Conservation (phyloP, 2,113 vertebrate species). For the Cinclus cinclus region DNA sequence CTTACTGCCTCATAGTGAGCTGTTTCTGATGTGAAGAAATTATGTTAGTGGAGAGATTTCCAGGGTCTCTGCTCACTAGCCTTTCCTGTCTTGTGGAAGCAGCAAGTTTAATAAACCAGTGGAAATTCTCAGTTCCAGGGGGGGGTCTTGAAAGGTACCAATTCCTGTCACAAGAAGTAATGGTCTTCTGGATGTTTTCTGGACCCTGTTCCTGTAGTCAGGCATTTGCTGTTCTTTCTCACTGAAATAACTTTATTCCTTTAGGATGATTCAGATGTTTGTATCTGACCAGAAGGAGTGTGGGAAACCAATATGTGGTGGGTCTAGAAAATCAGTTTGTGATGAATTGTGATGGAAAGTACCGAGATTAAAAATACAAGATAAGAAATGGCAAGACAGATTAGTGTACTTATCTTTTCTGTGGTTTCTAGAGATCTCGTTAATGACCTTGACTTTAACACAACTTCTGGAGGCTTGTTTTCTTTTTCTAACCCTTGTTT, state of each 20-base stretch:
- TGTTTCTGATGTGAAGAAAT: neutral
- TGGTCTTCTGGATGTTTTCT: neutral
- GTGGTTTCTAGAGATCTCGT: neutral
- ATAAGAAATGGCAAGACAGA: constrained; percentile 35
- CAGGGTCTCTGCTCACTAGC: neutral
- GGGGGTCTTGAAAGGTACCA: neutral
- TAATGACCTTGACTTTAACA: constrained; percentile 43
- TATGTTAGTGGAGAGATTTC: neutral
- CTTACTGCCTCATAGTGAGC: neutral
- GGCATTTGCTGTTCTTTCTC: constrained; percentile 7
- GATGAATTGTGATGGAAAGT: constrained; percentile 26
- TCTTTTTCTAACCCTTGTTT: neutral
- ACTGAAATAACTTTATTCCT: neutral
- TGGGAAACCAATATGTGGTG: constrained; percentile 26
- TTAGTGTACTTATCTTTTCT: constrained; percentile 37
- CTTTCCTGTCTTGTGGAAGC: neutral
- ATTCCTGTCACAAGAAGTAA: neutral
- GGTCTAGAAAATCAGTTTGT: constrained; percentile 29
- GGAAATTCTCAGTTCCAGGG: neutral
- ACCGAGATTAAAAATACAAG: constrained; percentile 33
- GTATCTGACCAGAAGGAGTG: neutral
- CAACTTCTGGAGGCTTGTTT: neutral
- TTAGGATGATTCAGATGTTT: constrained; percentile 19
- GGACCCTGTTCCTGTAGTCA: neutral
- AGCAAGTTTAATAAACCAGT: neutral